Percentiles rank a stretch among this genome's conserved stretches.
These are phyloP conservation scores for Acholoe squamosa DNA, from an alignment of 2,888 invertebrate species.

Conservation along the genomic window DNA sequence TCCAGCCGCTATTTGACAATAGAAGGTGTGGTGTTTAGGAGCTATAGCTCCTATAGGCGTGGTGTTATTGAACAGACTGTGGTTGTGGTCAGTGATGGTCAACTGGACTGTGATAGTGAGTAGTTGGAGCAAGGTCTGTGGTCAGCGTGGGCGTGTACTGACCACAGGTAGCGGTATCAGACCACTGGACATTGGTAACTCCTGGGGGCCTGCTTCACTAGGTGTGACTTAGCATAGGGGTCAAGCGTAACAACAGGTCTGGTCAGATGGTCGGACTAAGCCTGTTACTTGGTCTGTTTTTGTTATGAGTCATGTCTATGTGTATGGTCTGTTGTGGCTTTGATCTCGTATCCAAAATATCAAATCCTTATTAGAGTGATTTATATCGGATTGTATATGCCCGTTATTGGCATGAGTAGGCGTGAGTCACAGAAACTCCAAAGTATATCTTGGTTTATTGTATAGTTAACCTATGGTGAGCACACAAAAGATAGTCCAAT, in stretches of 20 bases:
- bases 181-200: background rate
- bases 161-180: constrained; percentile 13
- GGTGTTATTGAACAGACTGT: background rate
- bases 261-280: background rate
- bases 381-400: no score
- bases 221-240: background rate
- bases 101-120: constrained; percentile 14
- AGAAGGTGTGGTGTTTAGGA: background rate
- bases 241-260: background rate
- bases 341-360: no score
- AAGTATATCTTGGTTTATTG: no score
- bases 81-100: constrained; percentile 37
- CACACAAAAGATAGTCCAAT: no score
- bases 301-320: no score
- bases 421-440: no score
- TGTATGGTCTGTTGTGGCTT: no score
- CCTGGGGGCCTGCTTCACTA: background rate
- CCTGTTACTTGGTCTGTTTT: no score
- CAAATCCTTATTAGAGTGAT: no score
- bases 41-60: background rate
- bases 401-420: no score
- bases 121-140: constrained; percentile 15
- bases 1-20: background rate
- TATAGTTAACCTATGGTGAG: no score
- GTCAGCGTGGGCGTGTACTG: constrained; percentile 31